These are phyloP conservation scores for Eupleurogrammus muticus DNA, from an alignment of 2,797 vertebrate species.

Conservation along the genomic window DNA sequence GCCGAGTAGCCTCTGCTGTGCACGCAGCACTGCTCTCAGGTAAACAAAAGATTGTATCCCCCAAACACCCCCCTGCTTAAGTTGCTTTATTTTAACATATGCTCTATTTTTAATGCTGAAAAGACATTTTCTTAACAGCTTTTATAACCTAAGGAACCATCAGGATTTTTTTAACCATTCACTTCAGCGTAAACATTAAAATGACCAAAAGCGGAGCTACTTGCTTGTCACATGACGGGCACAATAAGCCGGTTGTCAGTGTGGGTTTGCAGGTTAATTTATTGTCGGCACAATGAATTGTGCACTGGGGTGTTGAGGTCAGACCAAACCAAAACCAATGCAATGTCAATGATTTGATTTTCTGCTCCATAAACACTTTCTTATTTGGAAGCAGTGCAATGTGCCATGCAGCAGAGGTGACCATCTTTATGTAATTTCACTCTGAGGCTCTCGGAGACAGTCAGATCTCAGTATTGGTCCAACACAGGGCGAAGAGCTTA, in stretches of 20 bases:
- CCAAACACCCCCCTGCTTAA: background rate
- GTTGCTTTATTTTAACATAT: background rate
- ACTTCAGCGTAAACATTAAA: conserved; percentile 7
- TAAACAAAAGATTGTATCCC: conserved; percentile 8
- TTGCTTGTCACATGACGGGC: conserved; percentile 30
- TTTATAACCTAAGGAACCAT: background rate
- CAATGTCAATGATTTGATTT: conserved; percentile 80
- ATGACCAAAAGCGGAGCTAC: conserved; percentile 25
- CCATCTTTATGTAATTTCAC: conserved; percentile 78
- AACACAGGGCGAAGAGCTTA: conserved; percentile 60
- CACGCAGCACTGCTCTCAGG: conserved; percentile 17
- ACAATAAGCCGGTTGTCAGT: conserved; percentile 55
- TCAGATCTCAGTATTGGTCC: conserved; percentile 62
- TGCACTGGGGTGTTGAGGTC: conserved; percentile 69
- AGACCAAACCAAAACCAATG: conserved; percentile 72
- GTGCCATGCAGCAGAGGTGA: conserved; percentile 66
- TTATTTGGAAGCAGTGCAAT: conserved; percentile 75
- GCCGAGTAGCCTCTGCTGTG: conserved; percentile 50
- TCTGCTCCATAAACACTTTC: conserved; percentile 83
- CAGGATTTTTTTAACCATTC: background rate
- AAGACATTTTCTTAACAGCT: background rate
- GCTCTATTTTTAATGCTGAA: background rate
- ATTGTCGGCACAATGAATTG: conserved; percentile 75
- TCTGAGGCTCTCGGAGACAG: conserved; percentile 59
- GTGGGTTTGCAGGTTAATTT: conserved; percentile 64